Evolutionary conservation across 2,113 vertebrate species (phyloP), one percentile per base, ranked within the genome.

Genomic region (Pseudopodoces humilis): DNA sequence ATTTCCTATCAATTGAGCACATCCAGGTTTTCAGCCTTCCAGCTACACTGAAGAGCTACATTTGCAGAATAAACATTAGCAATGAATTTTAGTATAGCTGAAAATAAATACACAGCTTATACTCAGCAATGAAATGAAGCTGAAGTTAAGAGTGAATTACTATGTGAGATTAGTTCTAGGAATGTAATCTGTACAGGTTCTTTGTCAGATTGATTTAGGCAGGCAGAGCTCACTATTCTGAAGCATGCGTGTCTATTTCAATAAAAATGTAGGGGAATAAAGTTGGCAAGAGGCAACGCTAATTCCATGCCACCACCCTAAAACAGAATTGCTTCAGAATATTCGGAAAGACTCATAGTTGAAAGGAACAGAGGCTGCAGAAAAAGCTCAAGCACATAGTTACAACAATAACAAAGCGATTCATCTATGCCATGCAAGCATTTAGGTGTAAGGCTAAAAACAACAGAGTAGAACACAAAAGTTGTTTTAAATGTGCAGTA

Each of bases 301-400:
- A 98, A 99, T 99, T 99, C 99, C 99, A 99, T 99, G 99, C 99
- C 99, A 99, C 99, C 99, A 98, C 98, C 99, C 99, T 99, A 99
- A 99, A 99, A 99, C 99, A 99, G 99, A 99, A 99, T 99, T 99
- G 99, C 99, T 99, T 99, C 99, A 99, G 99, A 99, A 99, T 99
- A 99, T 99, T 99, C 99, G 98, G 98, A 98, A 98, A 99, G 98
- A 98, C 97, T 98, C 97, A 98, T 97, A 98, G 98, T 97, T 97
- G 98, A 98, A 98, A 99, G 98, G 97, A 98, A 98, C 97, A 97
- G 96, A 98, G 98, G 98, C 98, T 98, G 98, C 98, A 98, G 98
- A 98, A 96, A 98, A 98, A 98, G 99, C 98, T 98, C 97, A 98
- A 98, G 98, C 99, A 98, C 97, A 98, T 75, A 97, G 96, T 98